Evolutionary conservation across 2,113 vertebrate genomes (phyloP), one percentile per base, ranked within the genome.

Genomic region (Pleuronectes platessa): DNA sequence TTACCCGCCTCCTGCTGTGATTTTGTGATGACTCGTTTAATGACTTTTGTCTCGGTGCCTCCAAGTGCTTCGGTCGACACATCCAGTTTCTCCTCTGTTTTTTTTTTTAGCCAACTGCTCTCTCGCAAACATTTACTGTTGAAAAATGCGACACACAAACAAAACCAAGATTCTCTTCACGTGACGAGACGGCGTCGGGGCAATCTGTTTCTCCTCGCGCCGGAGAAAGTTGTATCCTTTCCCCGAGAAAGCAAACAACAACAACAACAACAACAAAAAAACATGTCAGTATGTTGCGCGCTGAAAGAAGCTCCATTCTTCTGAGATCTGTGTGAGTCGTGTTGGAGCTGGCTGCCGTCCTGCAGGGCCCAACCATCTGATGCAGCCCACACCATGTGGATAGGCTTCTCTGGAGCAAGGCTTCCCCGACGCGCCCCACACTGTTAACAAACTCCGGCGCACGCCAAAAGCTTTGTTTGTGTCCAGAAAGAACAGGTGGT

Each of bases 401-500:
- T 78, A 75, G 79, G 71, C 88, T 84, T 87, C 87, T 88, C 90
- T 85, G 67, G 86, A 87, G 89, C 79, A 82, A 91, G 86, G 86
- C 92, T 70, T 90, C 86, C 87, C 89, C 88, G 71, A 70, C 67
- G 77, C 87, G 78, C 86, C 85, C 75, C 92, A 74, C 86, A 83
- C 86, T 89, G 92, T 84, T 92, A 88, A 80, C 87, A 86, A 76
- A 83, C 81, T 78, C 80, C 64, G 4, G 81, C 74, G 26, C 78
- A 88, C 82, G 86, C 89, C 91, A 91, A 81, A 21, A 77, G 91
- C 92, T 91, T 90, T 92, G 92, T 92, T 89, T 89, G 86, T 88
- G 90, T 93, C 90, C 91, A 92, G 89, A 90, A 89, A 90, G 88
- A 92, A 92, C 93, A 93, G 92, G 91, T 94, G 92, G 92, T 89